Conservation (phyloP, 2,797 vertebrate genomes). For the Podarcis siculus region DNA sequence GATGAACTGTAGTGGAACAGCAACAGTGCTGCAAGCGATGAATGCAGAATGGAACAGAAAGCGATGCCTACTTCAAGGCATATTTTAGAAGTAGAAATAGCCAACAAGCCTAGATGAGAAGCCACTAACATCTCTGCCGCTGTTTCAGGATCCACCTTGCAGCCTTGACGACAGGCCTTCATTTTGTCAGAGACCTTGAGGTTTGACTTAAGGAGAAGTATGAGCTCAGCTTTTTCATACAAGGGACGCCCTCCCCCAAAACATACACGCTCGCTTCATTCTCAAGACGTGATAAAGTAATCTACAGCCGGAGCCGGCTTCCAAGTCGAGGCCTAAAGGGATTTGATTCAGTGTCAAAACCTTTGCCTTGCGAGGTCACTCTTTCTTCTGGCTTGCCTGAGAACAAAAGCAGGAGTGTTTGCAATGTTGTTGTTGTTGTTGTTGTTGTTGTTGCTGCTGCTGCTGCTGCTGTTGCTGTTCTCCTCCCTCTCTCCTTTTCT, state of each 20-base stretch:
- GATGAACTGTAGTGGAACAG: too few relatives aligned
- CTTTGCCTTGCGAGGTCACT: conserved; percentile 93
- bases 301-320: conserved; percentile 88
- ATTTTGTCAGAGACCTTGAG: conserved; percentile 84
- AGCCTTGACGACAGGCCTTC: conserved; percentile 73
- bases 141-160: background rate
- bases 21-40: too few relatives aligned
- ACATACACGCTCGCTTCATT: conserved; percentile 81
- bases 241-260: conserved; percentile 81
- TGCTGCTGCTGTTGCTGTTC: background rate
- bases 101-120: background rate
- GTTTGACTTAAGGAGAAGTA: conserved; percentile 88
- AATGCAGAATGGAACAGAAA: too few relatives aligned
- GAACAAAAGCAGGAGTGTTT: conserved; percentile 84
- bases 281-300: conserved; percentile 94
- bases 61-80: conserved; percentile 1
- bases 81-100: conserved; percentile 18
- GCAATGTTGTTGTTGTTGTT: background rate
- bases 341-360: conserved; percentile 98
- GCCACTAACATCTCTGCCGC: accelerated
- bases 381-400: conserved; percentile 91
- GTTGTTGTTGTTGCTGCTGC: too few relatives aligned
- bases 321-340: conserved; percentile 95
- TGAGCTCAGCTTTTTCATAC: conserved; percentile 80
- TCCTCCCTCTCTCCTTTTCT: background rate